These are phyloP conservation scores for Gobio gobio DNA, from an alignment of 2,113 vertebrate species.

Conservation along the genomic window DNA sequence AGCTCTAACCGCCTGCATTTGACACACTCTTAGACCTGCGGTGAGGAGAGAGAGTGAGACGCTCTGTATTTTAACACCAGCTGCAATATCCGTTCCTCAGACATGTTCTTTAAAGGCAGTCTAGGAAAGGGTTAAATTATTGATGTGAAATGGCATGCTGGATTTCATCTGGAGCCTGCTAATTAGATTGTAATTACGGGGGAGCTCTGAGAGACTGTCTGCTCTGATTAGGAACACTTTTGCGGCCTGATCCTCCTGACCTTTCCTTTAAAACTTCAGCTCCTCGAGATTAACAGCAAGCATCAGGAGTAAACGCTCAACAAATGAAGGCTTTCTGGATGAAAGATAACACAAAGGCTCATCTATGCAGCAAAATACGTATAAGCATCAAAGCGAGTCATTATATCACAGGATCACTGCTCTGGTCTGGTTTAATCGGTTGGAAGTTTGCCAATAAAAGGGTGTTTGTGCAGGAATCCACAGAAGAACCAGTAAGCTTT, in stretches of 20 bases:
- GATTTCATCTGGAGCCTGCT: conserved; percentile 74
- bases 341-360: conserved; percentile 58
- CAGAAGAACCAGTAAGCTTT: conserved; percentile 7
- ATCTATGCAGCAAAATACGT: conserved; percentile 54
- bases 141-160: conserved; percentile 73
- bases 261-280: conserved; percentile 74
- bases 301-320: conserved; percentile 63
- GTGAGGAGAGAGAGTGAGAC: conserved; percentile 39
- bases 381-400: not conserved
- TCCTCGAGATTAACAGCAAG: conserved; percentile 68
- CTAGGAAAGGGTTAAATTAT: conserved; percentile 75
- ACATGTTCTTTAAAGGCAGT: conserved; percentile 45
- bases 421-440: conserved; percentile 3
- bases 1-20: conserved; percentile 58
- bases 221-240: conserved; percentile 76
- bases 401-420: conserved; percentile 23
- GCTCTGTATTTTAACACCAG: conserved; percentile 12
- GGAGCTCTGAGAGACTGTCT: conserved; percentile 72
- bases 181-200: conserved; percentile 79
- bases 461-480: conserved; percentile 2
- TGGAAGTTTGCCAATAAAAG: conserved; percentile 4
- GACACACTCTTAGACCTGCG: conserved; percentile 66
- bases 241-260: conserved; percentile 66
- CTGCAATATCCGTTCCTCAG: conserved; percentile 51
- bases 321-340: conserved; percentile 62